Conservation (phyloP, 2,888 invertebrate genomes). For the Drosophila nr. medialis region DNA sequence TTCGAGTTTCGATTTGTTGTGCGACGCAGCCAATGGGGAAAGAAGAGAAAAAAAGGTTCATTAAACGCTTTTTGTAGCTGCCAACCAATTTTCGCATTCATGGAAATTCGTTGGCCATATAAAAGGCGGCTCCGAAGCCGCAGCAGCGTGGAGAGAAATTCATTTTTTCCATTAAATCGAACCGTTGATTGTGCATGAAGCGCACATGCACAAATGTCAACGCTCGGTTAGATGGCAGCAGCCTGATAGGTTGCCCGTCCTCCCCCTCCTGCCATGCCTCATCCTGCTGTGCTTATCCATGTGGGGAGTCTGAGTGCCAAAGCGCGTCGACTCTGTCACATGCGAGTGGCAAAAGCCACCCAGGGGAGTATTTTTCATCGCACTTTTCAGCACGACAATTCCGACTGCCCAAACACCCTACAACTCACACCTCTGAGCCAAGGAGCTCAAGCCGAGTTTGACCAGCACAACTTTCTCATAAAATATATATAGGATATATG, state of each 20-base stretch:
- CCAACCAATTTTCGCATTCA: conserved; percentile 65
- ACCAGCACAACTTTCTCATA: conserved; percentile 34
- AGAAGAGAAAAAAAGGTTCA: conserved; percentile 51
- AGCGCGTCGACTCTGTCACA: conserved; percentile 60
- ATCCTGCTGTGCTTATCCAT: conserved; percentile 23
- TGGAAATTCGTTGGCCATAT: conserved; percentile 58
- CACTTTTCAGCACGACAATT: conserved; percentile 40
- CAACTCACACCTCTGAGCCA: background rate
- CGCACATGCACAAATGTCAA: conserved; percentile 77
- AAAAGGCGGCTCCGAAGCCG: conserved; percentile 60
- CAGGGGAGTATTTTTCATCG: conserved; percentile 57
- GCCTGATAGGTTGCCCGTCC: conserved; percentile 67
- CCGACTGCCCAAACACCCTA: conserved; percentile 51
- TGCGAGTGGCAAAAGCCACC: conserved; percentile 50
- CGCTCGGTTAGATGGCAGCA: conserved; percentile 75
- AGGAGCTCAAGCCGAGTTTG: conserved; percentile 32
- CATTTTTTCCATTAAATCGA: conserved; percentile 82
- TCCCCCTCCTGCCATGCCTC: background rate
- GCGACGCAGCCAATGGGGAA: conserved; percentile 43
- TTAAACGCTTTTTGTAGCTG: conserved; percentile 70
- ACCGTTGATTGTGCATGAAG: conserved; percentile 82
- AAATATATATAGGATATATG: conserved; percentile 3
- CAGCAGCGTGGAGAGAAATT: conserved; percentile 62
- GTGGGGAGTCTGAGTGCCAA: conserved; percentile 54
- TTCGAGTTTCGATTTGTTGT: conserved; percentile 68